These are phyloP conservation scores for Agonopterix heracliana DNA, from an alignment of 2,888 invertebrate genomes.

Conservation along the genomic window DNA sequence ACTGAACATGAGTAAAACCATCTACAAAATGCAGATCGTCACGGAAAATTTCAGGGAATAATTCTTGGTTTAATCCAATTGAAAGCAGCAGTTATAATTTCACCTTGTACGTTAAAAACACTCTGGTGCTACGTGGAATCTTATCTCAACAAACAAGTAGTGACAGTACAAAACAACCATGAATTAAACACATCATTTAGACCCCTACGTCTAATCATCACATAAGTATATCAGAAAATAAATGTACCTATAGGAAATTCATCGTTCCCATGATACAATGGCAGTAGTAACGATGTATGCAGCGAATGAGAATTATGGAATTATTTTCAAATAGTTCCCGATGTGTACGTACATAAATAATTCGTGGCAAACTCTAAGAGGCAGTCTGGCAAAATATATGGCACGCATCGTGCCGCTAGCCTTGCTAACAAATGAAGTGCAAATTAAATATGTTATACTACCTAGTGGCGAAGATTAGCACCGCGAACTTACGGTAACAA, in stretches of 20 bases:
- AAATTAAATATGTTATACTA: constrained; percentile 9
- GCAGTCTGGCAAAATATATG: constrained; percentile 34
- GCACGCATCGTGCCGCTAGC: constrained; percentile 33
- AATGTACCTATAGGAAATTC: constrained; percentile 6
- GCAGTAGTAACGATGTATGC: constrained; percentile 2
- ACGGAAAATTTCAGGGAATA: too few relatives aligned
- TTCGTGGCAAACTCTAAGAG: constrained; percentile 24
- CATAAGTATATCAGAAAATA: constrained; percentile 13
- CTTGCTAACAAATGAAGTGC: constrained; percentile 20
- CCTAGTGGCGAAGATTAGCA: constrained; percentile 43
- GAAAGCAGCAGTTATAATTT: neutral
- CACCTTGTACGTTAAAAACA: constrained; percentile 15
- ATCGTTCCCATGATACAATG: constrained; percentile 6
- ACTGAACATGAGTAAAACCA: too few relatives aligned
- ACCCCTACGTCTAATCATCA: constrained; percentile 8
- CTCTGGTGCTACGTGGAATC: constrained; percentile 10
- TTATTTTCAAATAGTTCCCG: too few relatives aligned
- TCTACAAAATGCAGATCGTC: too few relatives aligned
- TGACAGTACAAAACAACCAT: constrained; percentile 17
- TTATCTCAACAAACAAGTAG: constrained; percentile 20
- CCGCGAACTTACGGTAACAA: constrained; percentile 22
- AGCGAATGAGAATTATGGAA: too few relatives aligned
- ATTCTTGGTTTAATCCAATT: too few relatives aligned
- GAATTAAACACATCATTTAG: constrained; percentile 18
- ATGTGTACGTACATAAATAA: too few relatives aligned